phyloP scores from a whole-genome alignment of 2,797 vertebrate genomes.

The Sylvilagus floridanus region DNA sequence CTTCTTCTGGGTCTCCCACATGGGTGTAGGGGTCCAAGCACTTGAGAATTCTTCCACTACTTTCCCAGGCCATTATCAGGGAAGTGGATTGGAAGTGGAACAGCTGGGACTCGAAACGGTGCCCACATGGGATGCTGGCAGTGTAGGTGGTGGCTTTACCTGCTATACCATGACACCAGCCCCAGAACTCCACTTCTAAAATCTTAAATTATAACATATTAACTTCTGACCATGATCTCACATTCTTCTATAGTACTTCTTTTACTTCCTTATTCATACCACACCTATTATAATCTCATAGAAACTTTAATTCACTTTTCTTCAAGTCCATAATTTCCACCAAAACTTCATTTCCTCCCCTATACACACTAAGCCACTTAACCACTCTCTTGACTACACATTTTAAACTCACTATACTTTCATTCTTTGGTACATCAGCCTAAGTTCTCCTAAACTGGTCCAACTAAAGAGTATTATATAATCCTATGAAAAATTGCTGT shows the following conservation, averaged over 20 bases:
- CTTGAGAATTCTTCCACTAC: no score
- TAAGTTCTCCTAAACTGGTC: not conserved
- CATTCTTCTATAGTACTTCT: not conserved
- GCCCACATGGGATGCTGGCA: no score
- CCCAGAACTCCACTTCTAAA: not conserved
- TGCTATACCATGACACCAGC: no score
- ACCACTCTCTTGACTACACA: not conserved
- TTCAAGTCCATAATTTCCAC: slow-evolving; percentile 14
- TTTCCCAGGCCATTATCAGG: no score
- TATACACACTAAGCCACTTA: not conserved
- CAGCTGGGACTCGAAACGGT: no score
- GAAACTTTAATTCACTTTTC: not conserved
- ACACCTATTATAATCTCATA: not conserved
- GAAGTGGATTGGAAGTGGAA: no score
- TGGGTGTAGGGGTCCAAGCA: no score
- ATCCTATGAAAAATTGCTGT: not conserved
- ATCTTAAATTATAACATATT: not conserved
- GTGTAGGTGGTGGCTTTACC: no score
- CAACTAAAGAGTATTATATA: slow-evolving; percentile 1
- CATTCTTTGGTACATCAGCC: not conserved
- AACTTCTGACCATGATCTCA: not conserved
- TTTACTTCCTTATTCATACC: not conserved
- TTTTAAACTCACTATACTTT: not conserved
- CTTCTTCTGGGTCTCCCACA: no score
- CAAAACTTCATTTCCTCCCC: not conserved